Conservation (phyloP, 2,888 invertebrate genomes). For the Anthrax anthrax region DNA sequence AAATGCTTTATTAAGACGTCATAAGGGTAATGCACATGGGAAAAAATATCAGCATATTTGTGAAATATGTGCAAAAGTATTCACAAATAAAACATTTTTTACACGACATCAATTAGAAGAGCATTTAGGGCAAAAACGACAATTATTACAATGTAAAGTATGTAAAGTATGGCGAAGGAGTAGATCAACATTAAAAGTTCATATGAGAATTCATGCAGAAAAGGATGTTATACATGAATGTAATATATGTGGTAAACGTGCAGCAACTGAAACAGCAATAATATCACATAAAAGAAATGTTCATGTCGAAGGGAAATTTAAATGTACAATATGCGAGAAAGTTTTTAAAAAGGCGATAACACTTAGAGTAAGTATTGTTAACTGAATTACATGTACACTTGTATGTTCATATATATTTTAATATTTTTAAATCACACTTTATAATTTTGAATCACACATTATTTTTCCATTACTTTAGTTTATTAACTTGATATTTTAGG, state of each 20-base stretch:
- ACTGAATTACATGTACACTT: no score
- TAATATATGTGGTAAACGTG: conserved; percentile 15
- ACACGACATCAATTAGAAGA: conserved; percentile 15
- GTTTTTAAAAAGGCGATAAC: conserved; percentile 15
- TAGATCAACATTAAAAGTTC: conserved; percentile 14
- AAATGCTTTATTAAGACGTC: conserved; percentile 7
- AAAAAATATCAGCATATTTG: conserved; percentile 11
- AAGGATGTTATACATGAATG: conserved; percentile 13
- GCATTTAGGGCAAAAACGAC: conserved; percentile 11
- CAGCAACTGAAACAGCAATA: conserved; percentile 15
- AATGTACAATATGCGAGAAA: conserved; percentile 15
- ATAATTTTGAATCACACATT: no score
- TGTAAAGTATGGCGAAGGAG: conserved; percentile 16
- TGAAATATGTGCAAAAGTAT: conserved; percentile 15
- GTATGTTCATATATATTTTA: no score
- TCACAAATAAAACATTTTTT: conserved; percentile 14
- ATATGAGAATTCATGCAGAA: conserved; percentile 13
- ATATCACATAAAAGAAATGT: conserved; percentile 16
- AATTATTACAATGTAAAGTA: conserved; percentile 14
- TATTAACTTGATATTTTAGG: conserved; percentile 14
- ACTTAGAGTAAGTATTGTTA: conserved; percentile 13
- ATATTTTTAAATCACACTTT: no score
- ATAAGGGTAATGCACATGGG: conserved; percentile 8
- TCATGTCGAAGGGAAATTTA: conserved; percentile 14
- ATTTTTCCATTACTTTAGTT: not conserved